Evolutionary conservation across 2,797 vertebrate genomes (phyloP).

Genomic region (Cirrhinus mrigala): DNA sequence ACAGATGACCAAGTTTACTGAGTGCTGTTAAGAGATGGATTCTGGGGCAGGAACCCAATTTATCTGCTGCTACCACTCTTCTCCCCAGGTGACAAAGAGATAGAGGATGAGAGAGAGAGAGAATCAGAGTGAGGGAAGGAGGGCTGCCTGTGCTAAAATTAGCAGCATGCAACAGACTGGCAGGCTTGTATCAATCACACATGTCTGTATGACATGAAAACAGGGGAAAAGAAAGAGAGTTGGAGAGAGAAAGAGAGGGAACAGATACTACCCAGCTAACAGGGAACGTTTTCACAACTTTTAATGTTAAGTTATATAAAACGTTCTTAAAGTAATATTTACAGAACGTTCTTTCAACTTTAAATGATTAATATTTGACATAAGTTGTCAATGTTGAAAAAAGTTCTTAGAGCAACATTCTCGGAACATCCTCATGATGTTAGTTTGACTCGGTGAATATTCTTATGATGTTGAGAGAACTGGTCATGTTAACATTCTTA

Average conservation of each 20-base stretch:
- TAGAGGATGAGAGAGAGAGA: not conserved
- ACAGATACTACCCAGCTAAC: not conserved
- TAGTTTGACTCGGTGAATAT: not conserved
- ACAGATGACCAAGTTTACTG: constrained; percentile 71
- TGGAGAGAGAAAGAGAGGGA: not conserved
- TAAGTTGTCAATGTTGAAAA: not conserved
- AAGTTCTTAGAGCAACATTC: not conserved
- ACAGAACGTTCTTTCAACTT: not conserved
- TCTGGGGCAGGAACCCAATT: constrained; percentile 71
- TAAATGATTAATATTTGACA: not conserved
- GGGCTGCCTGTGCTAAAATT: constrained; percentile 72
- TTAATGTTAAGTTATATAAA: not conserved
- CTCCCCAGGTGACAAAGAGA: constrained; percentile 48
- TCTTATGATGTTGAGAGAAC: not conserved
- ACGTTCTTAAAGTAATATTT: not conserved
- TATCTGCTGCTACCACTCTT: constrained; percentile 73
- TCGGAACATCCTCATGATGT: not conserved
- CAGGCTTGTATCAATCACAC: constrained; percentile 73
- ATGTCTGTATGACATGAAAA: constrained; percentile 50
- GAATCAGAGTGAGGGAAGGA: constrained; percentile 46
- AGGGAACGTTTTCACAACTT: not conserved
- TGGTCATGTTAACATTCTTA: too few relatives aligned
- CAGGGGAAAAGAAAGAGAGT: not conserved
- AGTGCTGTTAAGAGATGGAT: constrained; percentile 74
- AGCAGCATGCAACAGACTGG: constrained; percentile 69